Percentiles rank a stretch among this genome's conserved stretches.
phyloP scores from a whole-genome alignment of 2,797 vertebrate species.

The Pangasius sanitwongsei region DNA sequence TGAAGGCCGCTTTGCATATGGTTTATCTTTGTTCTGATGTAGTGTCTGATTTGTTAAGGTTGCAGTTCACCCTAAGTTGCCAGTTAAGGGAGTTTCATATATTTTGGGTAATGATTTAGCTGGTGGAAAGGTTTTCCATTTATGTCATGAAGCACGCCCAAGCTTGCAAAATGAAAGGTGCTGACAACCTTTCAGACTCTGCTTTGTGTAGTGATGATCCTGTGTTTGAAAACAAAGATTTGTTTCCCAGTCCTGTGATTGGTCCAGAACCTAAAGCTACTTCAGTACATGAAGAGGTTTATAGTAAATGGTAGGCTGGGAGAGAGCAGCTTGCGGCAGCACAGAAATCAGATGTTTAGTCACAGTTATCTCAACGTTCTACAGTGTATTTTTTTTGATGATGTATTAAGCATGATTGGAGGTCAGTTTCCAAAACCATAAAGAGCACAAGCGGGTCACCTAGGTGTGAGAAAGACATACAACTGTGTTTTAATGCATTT shows the following conservation, averaged over 20 bases:
- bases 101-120: constrained; percentile 16
- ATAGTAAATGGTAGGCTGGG: not conserved
- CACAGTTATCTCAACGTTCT: not conserved
- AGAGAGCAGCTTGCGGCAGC: not conserved
- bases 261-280: not conserved
- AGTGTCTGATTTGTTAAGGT: not conserved
- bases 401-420: not conserved
- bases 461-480: constrained; percentile 11
- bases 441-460: not conserved
- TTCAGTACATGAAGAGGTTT: not conserved
- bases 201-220: not conserved
- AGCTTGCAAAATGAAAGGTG: not conserved
- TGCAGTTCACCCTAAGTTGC: not conserved
- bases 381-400: not conserved
- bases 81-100: not conserved
- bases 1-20: not conserved
- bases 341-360: not conserved
- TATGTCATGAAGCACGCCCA: not conserved
- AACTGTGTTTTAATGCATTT: not conserved
- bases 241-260: not conserved
- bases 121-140: not conserved
- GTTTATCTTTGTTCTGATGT: not conserved
- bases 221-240: not conserved
- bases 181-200: not conserved
- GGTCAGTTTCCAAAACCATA: not conserved